These are phyloP conservation scores for Seladonia tumulorum DNA, from an alignment of 2,888 invertebrate genomes.

Conservation along the genomic window DNA sequence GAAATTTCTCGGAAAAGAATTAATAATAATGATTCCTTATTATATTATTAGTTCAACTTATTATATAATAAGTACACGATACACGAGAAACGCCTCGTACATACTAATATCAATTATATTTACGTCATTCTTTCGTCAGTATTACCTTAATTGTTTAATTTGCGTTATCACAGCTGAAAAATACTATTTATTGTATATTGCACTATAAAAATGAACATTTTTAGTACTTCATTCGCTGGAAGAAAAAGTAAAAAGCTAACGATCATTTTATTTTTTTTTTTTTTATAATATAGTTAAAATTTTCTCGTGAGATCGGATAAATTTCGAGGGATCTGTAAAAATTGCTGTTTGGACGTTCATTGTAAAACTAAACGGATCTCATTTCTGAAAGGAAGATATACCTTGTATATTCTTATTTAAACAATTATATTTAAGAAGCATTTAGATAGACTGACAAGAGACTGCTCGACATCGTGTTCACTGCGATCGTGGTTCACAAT, in stretches of 20 bases:
- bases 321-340: neutral
- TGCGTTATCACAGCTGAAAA: neutral
- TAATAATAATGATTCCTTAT: neutral
- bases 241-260: neutral
- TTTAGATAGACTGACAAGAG: slow-evolving; percentile 53
- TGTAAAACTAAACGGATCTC: slow-evolving; percentile 11
- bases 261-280: neutral
- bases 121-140: neutral
- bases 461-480: slow-evolving; percentile 59
- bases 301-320: neutral
- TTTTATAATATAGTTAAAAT: neutral
- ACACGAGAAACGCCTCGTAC: neutral
- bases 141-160: neutral
- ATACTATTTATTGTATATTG: neutral
- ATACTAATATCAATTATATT: neutral
- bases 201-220: neutral
- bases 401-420: slow-evolving; percentile 28
- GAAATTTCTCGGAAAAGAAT: neutral
- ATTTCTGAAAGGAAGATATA: slow-evolving; percentile 13
- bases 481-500: slow-evolving; percentile 56
- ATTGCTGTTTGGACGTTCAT: neutral
- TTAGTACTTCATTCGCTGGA: neutral
- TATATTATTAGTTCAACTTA: neutral
- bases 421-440: slow-evolving; percentile 32
- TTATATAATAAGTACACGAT: neutral